Evolutionary conservation across 1,140 invertebrate species (phyloP).

Genomic region (Oncopeltus fasciatus): DNA sequence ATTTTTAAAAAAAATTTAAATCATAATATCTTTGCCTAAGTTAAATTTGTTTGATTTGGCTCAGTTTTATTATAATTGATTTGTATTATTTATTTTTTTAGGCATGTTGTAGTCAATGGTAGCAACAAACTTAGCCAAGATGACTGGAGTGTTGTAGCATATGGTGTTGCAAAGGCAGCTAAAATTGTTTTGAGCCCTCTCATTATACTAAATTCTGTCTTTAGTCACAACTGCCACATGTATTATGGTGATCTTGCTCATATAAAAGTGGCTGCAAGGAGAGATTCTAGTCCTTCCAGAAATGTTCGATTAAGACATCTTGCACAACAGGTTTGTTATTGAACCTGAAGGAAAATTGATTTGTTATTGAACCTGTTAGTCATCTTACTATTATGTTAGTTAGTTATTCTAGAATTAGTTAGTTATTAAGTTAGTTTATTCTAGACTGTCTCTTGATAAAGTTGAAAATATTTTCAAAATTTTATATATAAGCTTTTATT

Average conservation of each 20-base stretch:
- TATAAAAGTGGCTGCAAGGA: conserved; percentile 79
- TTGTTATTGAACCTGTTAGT: too few species aligned
- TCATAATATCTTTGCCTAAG: too few species aligned
- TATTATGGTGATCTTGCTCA: conserved; percentile 86
- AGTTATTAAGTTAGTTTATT: too few species aligned
- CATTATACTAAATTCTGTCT: conserved; percentile 71
- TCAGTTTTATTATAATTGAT: neutral
- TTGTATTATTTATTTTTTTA: conserved; percentile 25
- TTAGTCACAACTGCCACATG: conserved; percentile 75
- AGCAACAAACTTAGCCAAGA: conserved; percentile 61
- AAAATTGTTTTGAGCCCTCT: conserved; percentile 68
- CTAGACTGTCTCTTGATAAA: too few species aligned
- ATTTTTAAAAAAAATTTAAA: too few species aligned
- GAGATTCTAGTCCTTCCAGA: conserved; percentile 67
- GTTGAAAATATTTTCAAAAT: too few species aligned
- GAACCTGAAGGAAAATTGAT: too few species aligned
- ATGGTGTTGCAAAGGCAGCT: conserved; percentile 62
- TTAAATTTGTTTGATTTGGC: neutral
- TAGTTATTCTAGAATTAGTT: too few species aligned
- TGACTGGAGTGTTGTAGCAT: conserved; percentile 73
- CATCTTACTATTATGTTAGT: too few species aligned
- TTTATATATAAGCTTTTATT: too few species aligned
- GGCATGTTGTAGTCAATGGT: conserved; percentile 69
- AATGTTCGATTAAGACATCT: conserved; percentile 67
- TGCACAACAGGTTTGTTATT: conserved; percentile 69